Evolutionary conservation across 2,888 invertebrate genomes (phyloP).

Genomic region (Prionchulus punctatus): DNA sequence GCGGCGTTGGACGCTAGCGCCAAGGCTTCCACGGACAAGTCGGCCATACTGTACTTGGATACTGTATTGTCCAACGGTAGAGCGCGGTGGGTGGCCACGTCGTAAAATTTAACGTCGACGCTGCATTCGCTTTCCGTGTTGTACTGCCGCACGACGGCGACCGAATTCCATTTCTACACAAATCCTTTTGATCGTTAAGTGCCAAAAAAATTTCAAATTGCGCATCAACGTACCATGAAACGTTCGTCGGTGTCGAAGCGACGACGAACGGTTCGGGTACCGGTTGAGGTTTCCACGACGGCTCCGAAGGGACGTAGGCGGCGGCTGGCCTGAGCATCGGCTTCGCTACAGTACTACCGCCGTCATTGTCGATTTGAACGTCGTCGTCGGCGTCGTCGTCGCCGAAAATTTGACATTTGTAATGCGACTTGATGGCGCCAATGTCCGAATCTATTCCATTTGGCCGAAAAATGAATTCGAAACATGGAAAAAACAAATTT

Average conservation of each 20-base stretch:
- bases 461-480: neutral
- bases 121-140: slow-evolving; percentile 56
- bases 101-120: slow-evolving; percentile 89
- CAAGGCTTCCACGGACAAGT: slow-evolving; percentile 60
- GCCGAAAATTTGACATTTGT: neutral
- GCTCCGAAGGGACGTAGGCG: neutral
- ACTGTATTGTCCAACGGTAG: slow-evolving; percentile 68
- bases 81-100: slow-evolving; percentile 67
- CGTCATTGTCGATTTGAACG: neutral
- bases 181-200: too few relatives aligned
- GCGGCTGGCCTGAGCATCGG: neutral
- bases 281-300: slow-evolving; percentile 8
- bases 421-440: slow-evolving; percentile 3
- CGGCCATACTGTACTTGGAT: slow-evolving; percentile 68
- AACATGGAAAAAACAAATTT: neutral
- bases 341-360: neutral
- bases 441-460: neutral
- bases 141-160: slow-evolving; percentile 73
- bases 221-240: slow-evolving; percentile 44
- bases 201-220: too few relatives aligned
- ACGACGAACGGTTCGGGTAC: slow-evolving; percentile 73
- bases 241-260: slow-evolving; percentile 68
- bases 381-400: neutral
- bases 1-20: slow-evolving; percentile 34
- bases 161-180: slow-evolving; percentile 73